Base-by-base conservation (phyloP, 1,140 invertebrate genomes). In the Drosophila ercepeae region DNA sequence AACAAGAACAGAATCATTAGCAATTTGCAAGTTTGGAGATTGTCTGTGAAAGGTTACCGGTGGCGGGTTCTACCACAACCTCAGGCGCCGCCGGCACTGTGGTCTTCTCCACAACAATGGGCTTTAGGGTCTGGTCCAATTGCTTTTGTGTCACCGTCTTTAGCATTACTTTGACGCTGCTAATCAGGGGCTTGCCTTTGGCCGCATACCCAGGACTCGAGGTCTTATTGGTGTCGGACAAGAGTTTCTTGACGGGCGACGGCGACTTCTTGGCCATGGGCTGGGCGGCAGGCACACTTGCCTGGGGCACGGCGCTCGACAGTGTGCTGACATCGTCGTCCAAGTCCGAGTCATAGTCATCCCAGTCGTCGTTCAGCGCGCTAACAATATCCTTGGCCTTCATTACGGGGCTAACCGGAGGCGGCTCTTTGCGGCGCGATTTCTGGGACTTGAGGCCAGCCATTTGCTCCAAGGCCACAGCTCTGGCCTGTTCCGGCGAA, bases 341-440 rank as follows among this genome's bases (percentile, higher is more conserved):
- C 2, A 70, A 84, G 11, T 78, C 60, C 2, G 75, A 84, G 11
- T 78, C 82, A 14, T 88, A 88, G 32, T 91, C 90, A 49, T 76
- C 89, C 90, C 90, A 91, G 39, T 91, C 90, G n/a, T 90, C 81
- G 45, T 90, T 89, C 0, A 79, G 29, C 4, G 72, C 50, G 6
- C 49, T 75, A 4, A 82, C 57, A 11, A 89, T 82, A 32, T 90
- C 78, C 25, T 69, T 42, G 0, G 77, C 68, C 39, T 81, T 36
- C 51, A 61, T 19, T 49, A 60, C 45, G 23, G 55, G 6, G 13
- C 7, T 25, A 4, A 48, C 16, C 16, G 1, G 69, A 8, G 52
- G 32, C 13, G 51, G 54, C n/a, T 79, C 79, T 19, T 89, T 91
- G 36, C 89, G 90, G 0, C 79, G 73, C 0, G 55, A 19, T 36